Evolutionary conservation across 2,888 invertebrate species (phyloP), one percentile per base, ranked within the genome.

Genomic region (Linnaemya tessellans): DNA sequence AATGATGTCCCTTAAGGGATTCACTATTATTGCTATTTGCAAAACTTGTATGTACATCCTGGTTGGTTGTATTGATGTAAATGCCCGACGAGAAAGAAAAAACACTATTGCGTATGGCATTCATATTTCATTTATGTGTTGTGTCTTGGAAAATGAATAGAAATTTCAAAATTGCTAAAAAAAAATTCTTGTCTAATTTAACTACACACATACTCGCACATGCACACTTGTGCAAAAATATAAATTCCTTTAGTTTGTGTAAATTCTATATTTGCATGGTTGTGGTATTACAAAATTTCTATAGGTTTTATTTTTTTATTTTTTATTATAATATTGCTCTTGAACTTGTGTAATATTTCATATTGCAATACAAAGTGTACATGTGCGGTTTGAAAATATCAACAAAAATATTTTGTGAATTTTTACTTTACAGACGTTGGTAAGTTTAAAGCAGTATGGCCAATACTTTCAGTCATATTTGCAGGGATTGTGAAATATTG

Each of bases 1-100:
- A 79, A 74, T 68, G 74, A 68, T 74, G 58, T 51, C 68, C 84
- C 84, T 51, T 67, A 70, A 78, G 78, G 81, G 67, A 56, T 58
- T 73, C 8, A 46, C 1, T 58, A 35, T 65, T 65, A 71, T 41
- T 71, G 38, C 46, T 56, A 38, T 58, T 56, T 80, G 18, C 41
- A 71, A 80, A 64, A 41, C 22, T 64, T 25, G 25, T 43, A 43
- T 25, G 25, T 43, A 43, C 46, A 15, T 74, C 35, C 62, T 62
- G n/a, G 20, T n/a, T 22, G 7, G 15, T 60, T 18, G 13, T 10
- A n/a, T 41, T 41, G 3, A 41, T n/a, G n/a, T 38, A 58, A 22
- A 22, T 43, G 46, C 3, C 18, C 20, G 18, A 30, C 43, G 11
- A 38, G 13, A 3, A 35, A 11, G 35, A 49, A 13, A 15, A 35